These are phyloP conservation scores for Phocides pigmalion DNA, from an alignment of 1,140 invertebrate genomes.

Conservation along the genomic window DNA sequence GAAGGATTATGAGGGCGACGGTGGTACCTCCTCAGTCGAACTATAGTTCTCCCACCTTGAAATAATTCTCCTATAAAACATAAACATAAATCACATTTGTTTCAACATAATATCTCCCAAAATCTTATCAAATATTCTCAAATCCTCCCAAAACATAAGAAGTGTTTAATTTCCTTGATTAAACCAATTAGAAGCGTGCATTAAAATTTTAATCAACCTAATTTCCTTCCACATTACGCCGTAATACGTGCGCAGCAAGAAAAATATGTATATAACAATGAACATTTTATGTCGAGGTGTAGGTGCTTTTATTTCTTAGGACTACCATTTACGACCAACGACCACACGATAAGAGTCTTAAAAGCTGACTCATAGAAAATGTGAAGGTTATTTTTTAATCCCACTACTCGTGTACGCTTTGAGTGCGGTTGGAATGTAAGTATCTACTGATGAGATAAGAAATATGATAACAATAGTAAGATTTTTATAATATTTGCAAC, in stretches of 20 bases:
- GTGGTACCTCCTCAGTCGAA: no score
- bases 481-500: no score
- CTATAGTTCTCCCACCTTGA: no score
- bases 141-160: background rate
- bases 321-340: background rate
- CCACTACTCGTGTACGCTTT: no score
- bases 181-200: slow-evolving; percentile 3
- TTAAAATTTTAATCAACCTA: slow-evolving; percentile 12
- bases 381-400: background rate
- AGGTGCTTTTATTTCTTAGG: background rate
- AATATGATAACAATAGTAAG: no score
- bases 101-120: background rate
- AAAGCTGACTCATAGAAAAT: background rate
- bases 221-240: background rate
- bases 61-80: background rate
- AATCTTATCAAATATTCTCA: background rate
- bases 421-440: no score
- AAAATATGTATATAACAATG: background rate
- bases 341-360: background rate
- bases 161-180: slow-evolving; percentile 1
- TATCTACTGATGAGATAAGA: no score
- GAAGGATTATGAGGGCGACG: no score
- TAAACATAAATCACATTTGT: background rate
- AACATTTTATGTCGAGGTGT: background rate
- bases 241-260: background rate